Base-by-base conservation (phyloP, 1,140 invertebrate genomes). In the Pseudomyrmex flavicornis region DNA sequence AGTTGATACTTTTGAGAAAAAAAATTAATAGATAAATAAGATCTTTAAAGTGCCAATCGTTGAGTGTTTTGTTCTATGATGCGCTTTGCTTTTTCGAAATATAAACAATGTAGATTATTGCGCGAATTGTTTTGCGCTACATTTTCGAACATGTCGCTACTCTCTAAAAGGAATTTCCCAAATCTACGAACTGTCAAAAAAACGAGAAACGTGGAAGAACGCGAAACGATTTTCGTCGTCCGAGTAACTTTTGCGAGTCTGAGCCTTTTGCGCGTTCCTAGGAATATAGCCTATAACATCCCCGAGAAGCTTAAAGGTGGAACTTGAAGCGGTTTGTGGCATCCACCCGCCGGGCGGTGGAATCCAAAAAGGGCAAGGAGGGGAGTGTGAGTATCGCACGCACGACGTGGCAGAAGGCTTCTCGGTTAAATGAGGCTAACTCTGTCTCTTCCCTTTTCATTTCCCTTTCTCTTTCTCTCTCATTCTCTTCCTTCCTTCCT, bases 371-470 rank as follows among this genome's bases (percentile, higher is more conserved):
- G 89, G 83, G 65, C 72, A 85, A 82, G 85, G 35, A 69, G 13
- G 44, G 26, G 66, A 77, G 77, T 35, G 75, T 61, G 82, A 72
- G 85, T 88, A 90, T 91, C 88, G 88, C 72, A 92, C 86, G 88
- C 89, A 89, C 89, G 90, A 90, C 82, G 87, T 84, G 87, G 85
- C 87, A 85, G 85, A 83, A 90, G 86, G 86, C 88, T 89, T 90
- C 91, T 93, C 90, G 90, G 92, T 93, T 93, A 93, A 93, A 93
- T 92, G 92, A 92, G 91, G 92, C 91, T 92, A 92, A 91, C 92
- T 92, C 91, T 82, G 75, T 70, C 59, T 63, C 82, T 76, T 59
- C 62, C 66, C 75, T 52, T 54, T 46, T 66, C 56, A 46, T 69
- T 26, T 26, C 46, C 50, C 35, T 13, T 65, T 44, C 26, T 46